phyloP scores from a whole-genome alignment of 2,113 vertebrate species.

The Pluvialis apricaria region DNA sequence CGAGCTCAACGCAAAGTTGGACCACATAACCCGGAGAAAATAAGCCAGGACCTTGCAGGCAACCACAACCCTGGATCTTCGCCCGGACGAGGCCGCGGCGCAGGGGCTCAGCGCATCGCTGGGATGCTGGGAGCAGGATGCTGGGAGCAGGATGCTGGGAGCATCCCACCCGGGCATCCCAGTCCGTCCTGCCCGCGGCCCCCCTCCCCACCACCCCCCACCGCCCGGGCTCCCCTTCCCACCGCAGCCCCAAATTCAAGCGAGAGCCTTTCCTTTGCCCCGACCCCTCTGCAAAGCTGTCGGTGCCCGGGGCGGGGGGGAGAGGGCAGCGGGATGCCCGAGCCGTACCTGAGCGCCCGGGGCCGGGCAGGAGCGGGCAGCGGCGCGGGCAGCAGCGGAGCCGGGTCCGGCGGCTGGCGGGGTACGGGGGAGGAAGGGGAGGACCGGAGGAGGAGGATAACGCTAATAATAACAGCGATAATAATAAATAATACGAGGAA shows the following conservation, averaged over 20 bases:
- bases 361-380: not conserved
- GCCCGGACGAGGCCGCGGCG: not conserved
- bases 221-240: not conserved
- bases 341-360: slow-evolving; percentile 1
- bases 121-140: not conserved
- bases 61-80: not conserved
- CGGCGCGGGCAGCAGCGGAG: not conserved
- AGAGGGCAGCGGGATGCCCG: not conserved
- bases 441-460: not conserved
- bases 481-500: not conserved
- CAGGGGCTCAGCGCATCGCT: not conserved
- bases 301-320: not conserved
- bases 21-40: not conserved
- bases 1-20: fast-evolving
- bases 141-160: not conserved
- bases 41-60: not conserved
- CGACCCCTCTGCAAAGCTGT: not conserved
- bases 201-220: too few species aligned
- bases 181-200: not conserved
- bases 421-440: not conserved
- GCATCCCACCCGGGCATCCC: not conserved
- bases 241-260: not conserved
- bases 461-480: not conserved
- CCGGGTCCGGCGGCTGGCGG: not conserved
- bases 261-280: not conserved